A percentile compares a stretch with the other conserved stretches of the same genome.
Evolutionary conservation across 2,113 vertebrate genomes (phyloP).

Genomic region (Riparia riparia): DNA sequence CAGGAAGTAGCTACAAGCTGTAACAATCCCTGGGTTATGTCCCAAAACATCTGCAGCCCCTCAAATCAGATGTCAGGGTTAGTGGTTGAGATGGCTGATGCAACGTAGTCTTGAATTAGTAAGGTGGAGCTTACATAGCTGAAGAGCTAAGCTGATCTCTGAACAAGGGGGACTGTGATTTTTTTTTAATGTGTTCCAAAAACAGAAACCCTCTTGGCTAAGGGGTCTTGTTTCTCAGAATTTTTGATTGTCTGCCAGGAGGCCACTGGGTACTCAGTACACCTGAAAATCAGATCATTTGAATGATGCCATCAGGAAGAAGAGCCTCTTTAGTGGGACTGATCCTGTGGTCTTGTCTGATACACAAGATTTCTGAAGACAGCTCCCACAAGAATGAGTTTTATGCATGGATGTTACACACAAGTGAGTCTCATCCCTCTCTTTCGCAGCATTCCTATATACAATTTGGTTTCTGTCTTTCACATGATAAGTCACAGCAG

Average conservation of each 20-base stretch:
- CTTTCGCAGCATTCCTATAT: background rate
- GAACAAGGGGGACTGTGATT: background rate
- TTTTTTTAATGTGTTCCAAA: background rate
- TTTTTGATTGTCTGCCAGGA: background rate
- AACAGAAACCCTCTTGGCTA: background rate
- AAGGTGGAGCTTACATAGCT: background rate
- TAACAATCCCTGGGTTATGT: background rate
- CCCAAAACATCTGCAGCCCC: background rate
- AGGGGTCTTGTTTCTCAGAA: background rate
- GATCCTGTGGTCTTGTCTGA: background rate
- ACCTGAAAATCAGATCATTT: background rate
- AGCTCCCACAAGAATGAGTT: background rate
- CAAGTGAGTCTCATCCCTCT: background rate
- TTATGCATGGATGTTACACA: background rate
- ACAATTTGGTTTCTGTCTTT: conserved; percentile 13
- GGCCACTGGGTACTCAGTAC: background rate
- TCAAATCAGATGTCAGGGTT: background rate
- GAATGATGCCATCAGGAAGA: background rate
- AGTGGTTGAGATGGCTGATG: background rate
- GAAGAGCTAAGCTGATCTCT: rapidly evolving
- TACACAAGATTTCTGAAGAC: background rate
- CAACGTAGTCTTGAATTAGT: background rate
- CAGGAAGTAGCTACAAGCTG: background rate
- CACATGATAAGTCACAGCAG: background rate
- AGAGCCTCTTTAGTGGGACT: background rate